A percentile compares a stretch with the other conserved stretches of the same genome.
Conservation (phyloP, 2,888 invertebrate species). For the Argyresthia goedartella region DNA sequence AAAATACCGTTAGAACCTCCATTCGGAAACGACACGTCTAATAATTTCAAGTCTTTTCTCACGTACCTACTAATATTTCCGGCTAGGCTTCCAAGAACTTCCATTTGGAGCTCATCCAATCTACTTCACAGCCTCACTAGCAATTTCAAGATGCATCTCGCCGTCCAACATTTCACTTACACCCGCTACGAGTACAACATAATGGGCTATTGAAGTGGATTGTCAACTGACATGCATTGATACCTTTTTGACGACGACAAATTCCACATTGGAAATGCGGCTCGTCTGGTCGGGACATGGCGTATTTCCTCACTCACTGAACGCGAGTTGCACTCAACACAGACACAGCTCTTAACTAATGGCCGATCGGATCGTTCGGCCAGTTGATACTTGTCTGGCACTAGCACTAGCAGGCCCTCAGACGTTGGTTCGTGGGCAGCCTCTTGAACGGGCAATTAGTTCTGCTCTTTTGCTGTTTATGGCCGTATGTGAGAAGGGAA, state of each 20-base stretch:
- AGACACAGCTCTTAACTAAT: constrained; percentile 2
- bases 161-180: no score
- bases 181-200: not conserved
- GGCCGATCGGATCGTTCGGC: constrained; percentile 1
- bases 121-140: no score
- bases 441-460: not conserved
- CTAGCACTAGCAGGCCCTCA: not conserved
- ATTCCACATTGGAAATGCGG: not conserved
- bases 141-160: no score
- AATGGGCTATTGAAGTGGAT: constrained; percentile 1
- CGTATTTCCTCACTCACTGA: not conserved
- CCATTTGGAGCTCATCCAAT: no score
- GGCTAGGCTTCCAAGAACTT: no score
- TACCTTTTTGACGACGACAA: not conserved
- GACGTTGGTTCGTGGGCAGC: not conserved
- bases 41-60: no score
- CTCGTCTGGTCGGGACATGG: not conserved
- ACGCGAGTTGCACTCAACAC: not conserved
- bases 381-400: not conserved
- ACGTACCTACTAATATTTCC: no score
- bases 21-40: no score
- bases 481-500: not conserved
- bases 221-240: constrained; percentile 1
- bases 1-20: no score
- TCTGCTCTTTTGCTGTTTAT: not conserved